Evolutionary conservation across 53 echinoderm and acorn worm species (phyloP), one percentile per base, ranked within the genome.

Genomic region (Henricia sp.): DNA sequence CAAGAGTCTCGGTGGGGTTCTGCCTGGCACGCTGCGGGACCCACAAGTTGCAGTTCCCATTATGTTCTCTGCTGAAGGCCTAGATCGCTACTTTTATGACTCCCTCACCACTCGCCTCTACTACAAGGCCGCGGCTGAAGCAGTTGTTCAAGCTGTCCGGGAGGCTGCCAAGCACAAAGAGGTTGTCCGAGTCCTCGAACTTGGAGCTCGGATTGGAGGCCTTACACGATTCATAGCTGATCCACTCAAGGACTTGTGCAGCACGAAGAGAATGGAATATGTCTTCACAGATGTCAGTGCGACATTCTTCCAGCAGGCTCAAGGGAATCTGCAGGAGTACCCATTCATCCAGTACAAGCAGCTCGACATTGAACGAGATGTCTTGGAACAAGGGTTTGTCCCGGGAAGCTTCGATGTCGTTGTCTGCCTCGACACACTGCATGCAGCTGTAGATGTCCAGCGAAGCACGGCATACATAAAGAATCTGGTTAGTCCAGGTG

Each of bases 321-420:
- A 93, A 41, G 91, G 91, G 9, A 89, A 89, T 44, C 85, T 96
- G 37, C 82, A 72, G 35, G 93, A 87, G 5, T 93, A 83, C 44
- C 93, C 91, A 6, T 93, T 93, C 65, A 86, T 96, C 57, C 92
- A 96, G 88, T 96, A 96, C 83, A 90, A 96, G 66, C 96, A 96
- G 82, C 53, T 96, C 29, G 96, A 96, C 85, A 96, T 96, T 65
- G 96, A 96, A 67, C 74, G 86, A 29, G 93, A 94, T 57, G 80
- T 96, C 24, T 84, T 76, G 37, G 77, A 64, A 30, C 96, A 96
- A 63, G 96, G 93, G 21, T 96, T 96, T 71, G 91, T 90, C 10
- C 93, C 96, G 27, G 89, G 89, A 3, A 88, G 90, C 24, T 83
- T 96, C 23, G 95, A 95, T 53, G 83, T 95, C 19, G 35, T 95